A percentile compares a stretch with the other conserved stretches of the same genome.
phyloP scores from a whole-genome alignment of 2,888 invertebrate genomes.

The Pristionchus japonicus region DNA sequence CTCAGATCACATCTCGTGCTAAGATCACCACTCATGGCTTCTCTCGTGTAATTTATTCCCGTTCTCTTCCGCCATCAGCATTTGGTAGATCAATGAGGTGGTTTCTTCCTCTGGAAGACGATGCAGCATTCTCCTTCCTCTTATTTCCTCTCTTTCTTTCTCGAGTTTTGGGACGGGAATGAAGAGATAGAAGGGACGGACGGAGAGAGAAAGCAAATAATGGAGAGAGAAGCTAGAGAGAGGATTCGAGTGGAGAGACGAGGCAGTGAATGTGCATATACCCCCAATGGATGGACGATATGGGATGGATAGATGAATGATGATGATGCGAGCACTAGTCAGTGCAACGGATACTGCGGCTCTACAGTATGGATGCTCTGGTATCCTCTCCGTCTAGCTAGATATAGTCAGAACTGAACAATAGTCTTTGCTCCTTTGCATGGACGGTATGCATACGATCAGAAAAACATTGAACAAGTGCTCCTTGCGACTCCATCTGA shows the following conservation, averaged over 20 bases:
- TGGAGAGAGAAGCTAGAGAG: constrained; percentile 30
- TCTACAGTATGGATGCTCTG: too few relatives aligned
- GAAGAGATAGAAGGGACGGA: neutral
- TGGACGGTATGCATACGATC: too few relatives aligned
- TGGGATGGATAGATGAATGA: neutral
- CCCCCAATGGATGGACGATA: neutral
- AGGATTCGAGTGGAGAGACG: neutral
- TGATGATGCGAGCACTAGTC: neutral
- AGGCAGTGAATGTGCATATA: neutral
- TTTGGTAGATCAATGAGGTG: neutral
- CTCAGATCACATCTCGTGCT: too few relatives aligned
- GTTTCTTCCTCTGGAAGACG: too few relatives aligned
- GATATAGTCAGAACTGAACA: too few relatives aligned
- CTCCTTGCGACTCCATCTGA: too few relatives aligned
- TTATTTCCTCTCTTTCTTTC: constrained; percentile 15
- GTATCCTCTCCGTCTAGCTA: too few relatives aligned
- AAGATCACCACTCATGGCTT: too few relatives aligned
- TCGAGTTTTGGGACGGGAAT: constrained; percentile 1
- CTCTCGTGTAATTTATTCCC: too few relatives aligned
- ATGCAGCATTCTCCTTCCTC: constrained; percentile 7
- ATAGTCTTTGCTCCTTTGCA: too few relatives aligned
- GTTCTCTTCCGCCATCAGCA: too few relatives aligned
- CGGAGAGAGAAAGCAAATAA: neutral
- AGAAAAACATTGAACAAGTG: too few relatives aligned
- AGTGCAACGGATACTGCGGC: neutral